phyloP scores from a whole-genome alignment of 2,797 vertebrate genomes.

The Caiman crocodilus region DNA sequence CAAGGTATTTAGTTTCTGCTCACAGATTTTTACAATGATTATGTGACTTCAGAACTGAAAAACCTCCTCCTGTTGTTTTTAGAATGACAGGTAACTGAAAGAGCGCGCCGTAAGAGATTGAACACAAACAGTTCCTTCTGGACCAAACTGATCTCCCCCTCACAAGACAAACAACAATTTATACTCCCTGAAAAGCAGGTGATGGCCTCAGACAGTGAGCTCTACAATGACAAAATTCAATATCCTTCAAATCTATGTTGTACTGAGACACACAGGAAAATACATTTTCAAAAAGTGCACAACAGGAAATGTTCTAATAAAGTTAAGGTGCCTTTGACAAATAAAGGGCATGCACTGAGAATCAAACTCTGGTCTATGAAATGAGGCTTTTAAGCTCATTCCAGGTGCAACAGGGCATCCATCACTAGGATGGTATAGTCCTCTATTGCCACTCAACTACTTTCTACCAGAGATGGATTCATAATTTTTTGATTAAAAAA shows the following conservation, averaged over 20 bases:
- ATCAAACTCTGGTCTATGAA: background rate
- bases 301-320: fast-evolving
- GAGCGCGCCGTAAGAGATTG: background rate
- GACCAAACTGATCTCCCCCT: background rate
- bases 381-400: fast-evolving
- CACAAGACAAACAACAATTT: background rate
- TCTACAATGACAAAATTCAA: background rate
- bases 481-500: background rate
- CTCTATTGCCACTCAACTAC: background rate
- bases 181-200: fast-evolving
- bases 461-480: background rate
- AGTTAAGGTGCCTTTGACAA: fast-evolving
- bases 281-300: fast-evolving
- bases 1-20: slow-evolving; percentile 64
- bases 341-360: fast-evolving
- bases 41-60: slow-evolving; percentile 4
- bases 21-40: background rate
- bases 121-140: background rate
- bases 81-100: background rate
- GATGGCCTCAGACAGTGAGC: background rate
- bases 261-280: background rate
- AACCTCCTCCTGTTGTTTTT: background rate
- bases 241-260: background rate
- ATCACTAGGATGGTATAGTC: background rate
- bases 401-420: fast-evolving